Evolutionary conservation across 2,888 invertebrate species (phyloP).

Genomic region (Strigamia maritima): DNA sequence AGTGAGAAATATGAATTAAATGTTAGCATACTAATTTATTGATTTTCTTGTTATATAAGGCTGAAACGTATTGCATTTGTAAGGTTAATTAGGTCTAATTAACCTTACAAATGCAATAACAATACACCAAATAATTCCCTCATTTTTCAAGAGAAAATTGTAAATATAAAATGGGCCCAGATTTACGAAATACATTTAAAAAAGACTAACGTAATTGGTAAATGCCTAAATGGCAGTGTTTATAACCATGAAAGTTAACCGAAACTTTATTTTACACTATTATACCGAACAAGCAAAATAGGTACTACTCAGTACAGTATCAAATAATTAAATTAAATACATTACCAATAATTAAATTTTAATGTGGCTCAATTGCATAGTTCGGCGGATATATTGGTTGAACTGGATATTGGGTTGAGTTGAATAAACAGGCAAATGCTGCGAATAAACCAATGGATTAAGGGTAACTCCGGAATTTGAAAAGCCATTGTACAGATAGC

Average conservation of each 20-base stretch:
- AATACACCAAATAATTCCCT: constrained; percentile 15
- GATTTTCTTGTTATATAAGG: not conserved
- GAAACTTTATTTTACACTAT: no score
- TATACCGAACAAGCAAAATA: no score
- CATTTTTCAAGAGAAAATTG: not conserved
- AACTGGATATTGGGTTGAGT: not conserved
- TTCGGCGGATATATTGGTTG: not conserved
- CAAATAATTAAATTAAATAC: no score
- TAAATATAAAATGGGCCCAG: not conserved
- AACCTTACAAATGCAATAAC: constrained; percentile 12
- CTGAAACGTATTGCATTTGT: no score
- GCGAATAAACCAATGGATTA: not conserved
- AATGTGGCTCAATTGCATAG: not conserved
- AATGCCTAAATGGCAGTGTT: constrained; percentile 17
- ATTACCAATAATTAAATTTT: no score
- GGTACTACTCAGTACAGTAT: no score
- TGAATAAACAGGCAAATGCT: not conserved
- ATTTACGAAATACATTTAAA: not conserved
- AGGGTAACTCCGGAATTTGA: not conserved
- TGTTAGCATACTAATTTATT: constrained; percentile 1
- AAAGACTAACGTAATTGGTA: not conserved
- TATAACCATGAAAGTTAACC: not conserved
- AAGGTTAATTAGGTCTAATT: not conserved
- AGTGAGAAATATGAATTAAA: not conserved
- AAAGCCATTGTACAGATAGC: not conserved